Base-by-base conservation (phyloP, 2,888 invertebrate species). In the Orthosia gracilis region DNA sequence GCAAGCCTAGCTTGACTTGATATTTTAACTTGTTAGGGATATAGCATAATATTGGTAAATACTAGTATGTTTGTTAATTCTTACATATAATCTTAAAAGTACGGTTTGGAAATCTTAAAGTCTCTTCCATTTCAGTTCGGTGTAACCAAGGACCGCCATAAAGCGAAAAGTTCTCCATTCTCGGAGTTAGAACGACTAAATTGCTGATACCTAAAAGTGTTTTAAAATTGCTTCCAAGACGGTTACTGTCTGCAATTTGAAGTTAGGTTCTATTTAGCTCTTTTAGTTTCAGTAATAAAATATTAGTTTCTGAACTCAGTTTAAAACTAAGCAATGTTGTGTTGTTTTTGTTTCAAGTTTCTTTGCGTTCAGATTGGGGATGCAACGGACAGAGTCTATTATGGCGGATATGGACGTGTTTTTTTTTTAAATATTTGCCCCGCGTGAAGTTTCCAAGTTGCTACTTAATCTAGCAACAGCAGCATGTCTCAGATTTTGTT, bases 171-270 rank as follows among this genome's bases (percentile, higher is more conserved):
- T 87, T 84, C 68, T 23, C 47, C 76, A 76, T 81, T 73, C 80
- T 63, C 69, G 11, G 40, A 83, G 80, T 76, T 78, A 64, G 76
- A 83, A 76, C 81, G 77, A 78, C 76, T 75, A 78, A 85, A 88
- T 84, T 80, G 83, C 85, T 84, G 84, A 84, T 82, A 76, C 80
- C 73, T 65, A 76, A 76, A 85, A 87, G 82, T 84, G 83, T 86
- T 88, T 86, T 83, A 78, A 87, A 87, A 88, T 85, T 78, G 86
- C 80, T 86, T 77, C 59, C 52, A 47, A 58, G 58, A 74, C 63
- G 76, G 54, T 75, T 62, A 73, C 61, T 75, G 78, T 79, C 72
- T 64, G 45, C 69, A 66, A 70, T 76, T 76, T 73, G 69, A 74
- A 80, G 82, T 85, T 83, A 76, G 74, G 75, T 81, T 67, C 69